phyloP scores from a whole-genome alignment of 2,113 vertebrate genomes.

The Corythaixoides concolor region DNA sequence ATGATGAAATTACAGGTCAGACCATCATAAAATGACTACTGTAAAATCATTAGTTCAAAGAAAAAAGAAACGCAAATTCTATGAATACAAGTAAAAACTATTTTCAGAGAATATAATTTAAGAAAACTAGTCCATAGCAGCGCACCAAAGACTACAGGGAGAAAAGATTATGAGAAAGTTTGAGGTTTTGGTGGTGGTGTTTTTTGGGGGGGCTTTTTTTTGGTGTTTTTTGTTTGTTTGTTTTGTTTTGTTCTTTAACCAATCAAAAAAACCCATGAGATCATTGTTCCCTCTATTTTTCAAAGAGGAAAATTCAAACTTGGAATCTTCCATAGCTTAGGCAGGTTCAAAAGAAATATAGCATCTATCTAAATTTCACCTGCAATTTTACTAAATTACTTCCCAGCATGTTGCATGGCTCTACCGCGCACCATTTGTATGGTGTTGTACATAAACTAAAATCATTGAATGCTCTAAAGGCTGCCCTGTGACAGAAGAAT shows the following conservation, averaged over 20 bases:
- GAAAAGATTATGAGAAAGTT: background rate
- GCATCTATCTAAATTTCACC: background rate
- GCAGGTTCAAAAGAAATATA: background rate
- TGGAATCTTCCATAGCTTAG: background rate
- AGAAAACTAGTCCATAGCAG: background rate
- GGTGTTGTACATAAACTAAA: accelerated
- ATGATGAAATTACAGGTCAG: background rate
- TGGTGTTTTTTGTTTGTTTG: background rate
- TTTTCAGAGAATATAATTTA: background rate
- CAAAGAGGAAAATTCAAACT: background rate
- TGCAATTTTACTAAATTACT: background rate
- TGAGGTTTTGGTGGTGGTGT: background rate
- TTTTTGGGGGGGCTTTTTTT: background rate
- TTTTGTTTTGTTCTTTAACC: too few relatives aligned
- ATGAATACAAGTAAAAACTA: background rate
- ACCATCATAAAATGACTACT: background rate
- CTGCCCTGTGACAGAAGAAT: background rate
- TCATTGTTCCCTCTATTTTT: background rate
- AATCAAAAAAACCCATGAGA: background rate
- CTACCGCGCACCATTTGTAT: background rate
- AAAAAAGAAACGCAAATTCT: background rate
- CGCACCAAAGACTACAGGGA: background rate
- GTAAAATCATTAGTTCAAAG: background rate
- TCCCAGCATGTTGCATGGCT: background rate
- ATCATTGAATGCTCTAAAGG: background rate